Evolutionary conservation across 2,888 invertebrate genomes (phyloP), one percentile per base, ranked within the genome.

Genomic region (Exephanes ischioxanthus): DNA sequence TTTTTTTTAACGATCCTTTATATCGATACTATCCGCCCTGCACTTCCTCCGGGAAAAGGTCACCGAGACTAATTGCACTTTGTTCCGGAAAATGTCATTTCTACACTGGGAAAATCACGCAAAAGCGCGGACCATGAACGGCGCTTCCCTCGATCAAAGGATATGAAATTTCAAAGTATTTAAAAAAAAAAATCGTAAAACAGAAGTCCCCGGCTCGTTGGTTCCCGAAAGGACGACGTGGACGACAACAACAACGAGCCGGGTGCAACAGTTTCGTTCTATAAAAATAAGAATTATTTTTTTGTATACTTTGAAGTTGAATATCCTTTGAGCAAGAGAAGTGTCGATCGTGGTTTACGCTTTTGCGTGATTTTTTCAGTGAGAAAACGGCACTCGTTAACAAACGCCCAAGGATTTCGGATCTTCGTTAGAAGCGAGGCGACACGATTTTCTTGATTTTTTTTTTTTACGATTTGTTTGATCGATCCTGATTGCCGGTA

Each of bases 61-160:
- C 45, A 16, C 26, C 45, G 61, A 58, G 22, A 45, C 68, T n/a
- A 70, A 51, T 55, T 77, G 53, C 41, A 33, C 63, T 26, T 26
- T 14, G n/a, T 63, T 6, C 16, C 61, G 22, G n/a, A 61, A 61
- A 61, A 61, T 33, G 14, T 2, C 2, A 41, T 55, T 68, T 51
- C 5, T 14, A 0, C 6, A 68, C 41, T 11, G 66, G 16, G 45
- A 68, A 68, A 33, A 61, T 33, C 14, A 37, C 63, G 71, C 82
- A 86, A 89, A 89, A 90, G 91, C 90, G 89, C 88, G 87, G 89
- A 90, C 90, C 0, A 19, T 9, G 19, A 53, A 19, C 19, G 53
- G 7, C 53, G 6, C 53, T 53, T 9, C 19, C 19, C 6, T 53
- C n/a, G 19, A 5, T 53, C 19, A 53, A 19, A 53, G 53, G 19